Evolutionary conservation across 2,113 vertebrate species (phyloP), one percentile per base, ranked within the genome.

Genomic region (Pelodiscus sinensis): DNA sequence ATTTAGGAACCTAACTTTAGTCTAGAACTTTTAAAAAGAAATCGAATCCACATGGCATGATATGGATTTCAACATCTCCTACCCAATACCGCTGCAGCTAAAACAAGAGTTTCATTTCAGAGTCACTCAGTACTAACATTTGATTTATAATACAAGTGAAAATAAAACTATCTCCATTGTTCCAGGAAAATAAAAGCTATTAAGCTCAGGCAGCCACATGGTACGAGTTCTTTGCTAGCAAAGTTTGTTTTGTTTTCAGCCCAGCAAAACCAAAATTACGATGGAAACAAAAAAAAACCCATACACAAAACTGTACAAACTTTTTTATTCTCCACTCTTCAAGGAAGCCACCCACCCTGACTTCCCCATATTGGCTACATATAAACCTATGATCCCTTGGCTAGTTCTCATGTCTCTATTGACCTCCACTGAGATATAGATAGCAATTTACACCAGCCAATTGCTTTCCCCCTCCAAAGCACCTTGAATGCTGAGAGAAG

Each of bases 401-500:
- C 62, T 68, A 68, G 29, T 19, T 71, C 31, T 68, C 31, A 71
- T 10, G 31, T 71, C 65, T 71, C n/a, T 35, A 35, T 93, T 56
- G 84, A 56, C 51, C 22, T 27, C 79, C 77, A 52, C 31, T 8
- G 1, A 88, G 75, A 22, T 9, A 35, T 7, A 52, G 44, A 35
- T 14, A 52, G 44, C 57, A 83, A 60, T 21, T 44, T 79, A 58
- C 27, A 62, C 87, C 80, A 58, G 52, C 35, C 57, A 51, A 80
- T 9, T 35, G 27, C 13, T 62, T 44, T 25, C 54, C 92, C 50
- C 82, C 71, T 52, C 65, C 8, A 91, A 86, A 62, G 22, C 54
- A 84, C 21, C 88, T 79, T 82, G 81, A 77, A 94, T 75, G 83
- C 57, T 85, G 75, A 84, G 52, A 92, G 77, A 77, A 90, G 93